Base-by-base conservation (phyloP, 2,113 vertebrate species). In the Chloebia gouldiae region DNA sequence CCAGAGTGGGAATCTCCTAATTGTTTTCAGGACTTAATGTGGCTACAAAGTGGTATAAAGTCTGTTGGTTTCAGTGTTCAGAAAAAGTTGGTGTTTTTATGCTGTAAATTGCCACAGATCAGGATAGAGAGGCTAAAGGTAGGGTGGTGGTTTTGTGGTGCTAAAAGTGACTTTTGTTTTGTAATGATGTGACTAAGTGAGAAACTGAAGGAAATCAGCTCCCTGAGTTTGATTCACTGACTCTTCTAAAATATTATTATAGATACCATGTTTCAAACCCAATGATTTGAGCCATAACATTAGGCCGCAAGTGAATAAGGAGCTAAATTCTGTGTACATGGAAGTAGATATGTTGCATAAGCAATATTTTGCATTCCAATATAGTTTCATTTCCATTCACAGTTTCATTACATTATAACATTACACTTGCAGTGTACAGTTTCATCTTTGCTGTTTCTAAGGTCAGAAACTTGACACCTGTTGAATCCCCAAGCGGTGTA, bases 1-100 rank as follows among this genome's bases (percentile, higher is more conserved):
- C 3, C 1, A 63, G 30, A 9, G 14, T 39, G 60, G 60, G 45
- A 61, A 65, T 75, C 78, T 22, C 56, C 15, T 16, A 1, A 45
- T 68, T 0, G 3, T 57, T 56, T 60, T 16, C n/a, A 45, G 40
- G 22, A 10, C 14, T 59, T 37, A 6, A 6, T 0, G 4, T 68
- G 22, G 37, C 33, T 69, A 4, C 33, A 9, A 60, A 61, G 18
- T 39, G 33, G 0, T 15, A 5, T 70, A 27, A 44, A 81, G 45
- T n/a, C 10, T 44, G 11, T 61, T 89, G 50, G 71, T 4, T 86
- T 60, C 78, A 40, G 22, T 28, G 23, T 19, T 86, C 24, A 44
- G 37, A 19, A 39, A 12, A 80, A 56, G 15, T 15, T 20, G 10
- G 3, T 59, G 59, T 59, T 82, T 60, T 69, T 23, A 1, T 40